phyloP scores from a whole-genome alignment of 2,113 vertebrate species.

The Notechis scutatus region DNA sequence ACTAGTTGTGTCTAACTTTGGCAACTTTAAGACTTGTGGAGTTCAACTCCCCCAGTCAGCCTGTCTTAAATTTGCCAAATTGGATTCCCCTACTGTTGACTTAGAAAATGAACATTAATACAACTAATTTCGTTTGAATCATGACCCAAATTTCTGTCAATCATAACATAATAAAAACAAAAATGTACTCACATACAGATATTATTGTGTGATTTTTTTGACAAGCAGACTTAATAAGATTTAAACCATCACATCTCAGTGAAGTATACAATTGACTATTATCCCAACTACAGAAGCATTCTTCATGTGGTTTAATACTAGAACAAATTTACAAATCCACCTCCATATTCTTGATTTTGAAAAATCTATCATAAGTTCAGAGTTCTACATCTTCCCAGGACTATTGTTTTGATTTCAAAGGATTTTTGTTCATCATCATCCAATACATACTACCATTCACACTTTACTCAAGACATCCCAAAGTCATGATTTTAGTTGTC shows the following conservation, averaged over 20 bases:
- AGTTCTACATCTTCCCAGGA: background rate
- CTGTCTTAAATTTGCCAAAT: background rate
- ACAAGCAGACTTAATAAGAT: background rate
- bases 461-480: background rate
- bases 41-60: background rate
- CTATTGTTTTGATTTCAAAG: background rate
- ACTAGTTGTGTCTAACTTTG: background rate
- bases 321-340: background rate
- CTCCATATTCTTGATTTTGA: background rate
- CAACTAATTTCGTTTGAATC: background rate
- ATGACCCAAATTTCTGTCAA: background rate
- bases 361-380: background rate
- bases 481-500: background rate
- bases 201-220: background rate
- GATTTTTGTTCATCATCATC: background rate
- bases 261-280: background rate
- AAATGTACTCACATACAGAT: background rate
- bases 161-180: background rate
- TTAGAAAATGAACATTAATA: background rate
- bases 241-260: background rate
- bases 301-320: background rate
- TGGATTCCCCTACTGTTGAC: background rate
- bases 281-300: background rate
- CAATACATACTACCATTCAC: background rate
- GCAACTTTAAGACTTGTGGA: background rate